phyloP scores from a whole-genome alignment of 2,797 vertebrate genomes.

The Dendrocincla fuliginosa region DNA sequence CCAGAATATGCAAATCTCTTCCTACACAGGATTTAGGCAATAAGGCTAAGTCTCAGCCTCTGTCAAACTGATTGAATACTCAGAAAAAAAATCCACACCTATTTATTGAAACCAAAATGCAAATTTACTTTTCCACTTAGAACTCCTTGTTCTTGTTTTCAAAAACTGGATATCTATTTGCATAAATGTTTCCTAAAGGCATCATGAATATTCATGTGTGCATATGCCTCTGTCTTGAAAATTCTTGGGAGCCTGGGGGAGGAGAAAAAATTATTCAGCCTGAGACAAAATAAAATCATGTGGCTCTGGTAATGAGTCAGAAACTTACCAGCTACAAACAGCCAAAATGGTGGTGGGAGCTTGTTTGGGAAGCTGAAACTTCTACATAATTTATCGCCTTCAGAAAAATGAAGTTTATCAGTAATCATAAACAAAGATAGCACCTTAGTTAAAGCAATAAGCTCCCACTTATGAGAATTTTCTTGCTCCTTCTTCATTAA shows the following conservation, averaged over 20 bases:
- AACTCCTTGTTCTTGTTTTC: conserved; percentile 33
- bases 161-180: conserved; percentile 10
- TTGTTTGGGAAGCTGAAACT: not conserved
- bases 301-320: not conserved
- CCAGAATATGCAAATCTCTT: not conserved
- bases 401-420: not conserved
- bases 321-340: not conserved
- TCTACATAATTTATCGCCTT: not conserved
- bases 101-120: conserved; percentile 39
- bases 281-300: not conserved
- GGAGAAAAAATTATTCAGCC: not conserved
- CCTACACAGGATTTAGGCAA: not conserved
- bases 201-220: conserved; percentile 44
- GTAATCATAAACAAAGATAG: not conserved
- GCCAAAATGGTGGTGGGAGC: not conserved
- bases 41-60: not conserved
- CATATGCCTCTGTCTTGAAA: conserved; percentile 7
- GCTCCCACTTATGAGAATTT: not conserved
- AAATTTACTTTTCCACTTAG: not conserved
- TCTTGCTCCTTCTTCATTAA: not conserved
- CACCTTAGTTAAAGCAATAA: not conserved
- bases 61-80: not conserved
- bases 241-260: not conserved
- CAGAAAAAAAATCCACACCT: not conserved
- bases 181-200: conserved; percentile 50